Evolutionary conservation across 2,888 invertebrate species (phyloP), one percentile per base, ranked within the genome.

Genomic region (Dryobota labecula): DNA sequence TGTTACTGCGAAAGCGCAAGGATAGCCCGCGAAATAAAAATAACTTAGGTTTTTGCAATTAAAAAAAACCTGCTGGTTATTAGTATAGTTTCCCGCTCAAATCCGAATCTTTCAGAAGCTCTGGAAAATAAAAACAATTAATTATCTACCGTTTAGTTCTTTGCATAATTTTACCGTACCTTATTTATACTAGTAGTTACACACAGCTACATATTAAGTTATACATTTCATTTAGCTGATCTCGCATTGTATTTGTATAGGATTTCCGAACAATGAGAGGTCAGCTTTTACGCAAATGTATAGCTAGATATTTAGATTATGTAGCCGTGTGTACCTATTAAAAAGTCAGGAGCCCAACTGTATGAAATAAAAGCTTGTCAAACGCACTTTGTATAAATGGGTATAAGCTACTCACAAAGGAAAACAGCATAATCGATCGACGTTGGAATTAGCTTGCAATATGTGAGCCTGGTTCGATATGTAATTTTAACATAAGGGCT

Each of bases 381-480:
- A 41, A 53, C 5, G 66, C 63, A 70, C 33, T 56, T 49, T n/a
- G 41, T 60, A 71, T 60, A 45, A 63, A 63, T 63, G 54, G 27
- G 11, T 43, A 51, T 9, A 11, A 69, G 8, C 15, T 15, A 13
- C 9, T 57, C 11, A 57, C 67, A 78, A 78, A 79, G 64, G 79
- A 64, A 67, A 61, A 63, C 41, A n/a, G 9, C 41, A 47, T 74
- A 67, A 74, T 78, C 67, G 63, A 74, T 79, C 49, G 7, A 38
- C 56, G 51, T 27, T 68, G 51, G 49, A 74, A 57, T 62, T 57
- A 79, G 33, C 60, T 68, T 65, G 73, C 43, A 72, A 65, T 62
- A 53, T 64, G 27, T 24, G 13, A 64, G 61, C 47, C 20, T 60
- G 24, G 18, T 53, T 66, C 47, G 45, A 62, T 63, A 49, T 8